Evolutionary conservation across 2,797 vertebrate genomes (phyloP), one percentile per base, ranked within the genome.

Genomic region (Oryzias sinensis): DNA sequence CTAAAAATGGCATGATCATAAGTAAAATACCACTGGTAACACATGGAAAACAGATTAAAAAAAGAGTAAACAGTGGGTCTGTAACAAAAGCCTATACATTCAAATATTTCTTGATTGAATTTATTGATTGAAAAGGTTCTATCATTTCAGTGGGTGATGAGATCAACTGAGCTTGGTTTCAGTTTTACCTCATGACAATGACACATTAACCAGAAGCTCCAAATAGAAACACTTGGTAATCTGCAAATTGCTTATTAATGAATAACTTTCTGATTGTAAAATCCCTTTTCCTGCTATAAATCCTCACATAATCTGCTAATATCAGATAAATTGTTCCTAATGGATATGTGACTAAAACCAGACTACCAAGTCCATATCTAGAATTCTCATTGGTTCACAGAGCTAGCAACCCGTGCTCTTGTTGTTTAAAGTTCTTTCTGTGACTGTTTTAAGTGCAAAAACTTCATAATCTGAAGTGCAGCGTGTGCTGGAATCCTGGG

Each of bases 231-330:
- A 59, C 53, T 59, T 29, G 27, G 5, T 29, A 29, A 29, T 29
- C 27, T 29, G 6, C 27, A 29, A 29, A 29, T 29, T 29, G 27
- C 5, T 29, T 29, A 29, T 29, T 29, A 29, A 29, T 29, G 27
- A 27, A 53, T 43, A 45, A 51, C 40, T 51, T 62, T n/a, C 27
- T 20, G 43, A 14, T 46, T 52, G 24, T 66, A 43, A 49, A 67
- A 56, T 45, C 18, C 27, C 6, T 37, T 53, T 16, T 49, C 2
- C 2, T 40, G 18, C 56, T 37, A 20, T 41, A n/a, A 53, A 2
- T 27, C 20, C 24, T 40, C 49, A 33, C 49, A 15, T 11, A 18
- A 9, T 45, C 29, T 46, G 49, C 53, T 53, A 37, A 17, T 40
- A 13, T 37, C 2, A 29, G 37, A 44, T 9, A 14, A 43, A 43